Conservation (phyloP, 2,888 invertebrate species). For the Ommatoiulus sabulosus region DNA sequence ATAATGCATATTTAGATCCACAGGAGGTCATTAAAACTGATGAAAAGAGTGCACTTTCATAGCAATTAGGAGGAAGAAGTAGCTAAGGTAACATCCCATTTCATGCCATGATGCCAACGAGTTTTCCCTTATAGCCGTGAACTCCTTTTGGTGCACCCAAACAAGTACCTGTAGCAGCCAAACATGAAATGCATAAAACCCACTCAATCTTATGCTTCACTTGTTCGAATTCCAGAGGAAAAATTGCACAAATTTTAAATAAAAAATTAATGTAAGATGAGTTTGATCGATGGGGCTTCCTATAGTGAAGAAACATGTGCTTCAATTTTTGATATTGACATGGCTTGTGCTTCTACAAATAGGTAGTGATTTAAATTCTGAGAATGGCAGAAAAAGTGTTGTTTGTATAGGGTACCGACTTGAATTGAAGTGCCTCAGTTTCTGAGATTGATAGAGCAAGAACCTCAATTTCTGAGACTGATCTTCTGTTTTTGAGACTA, state of each 20-base stretch:
- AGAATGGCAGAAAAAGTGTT: no score
- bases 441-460: no score
- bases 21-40: background rate
- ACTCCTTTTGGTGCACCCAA: background rate
- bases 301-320: background rate
- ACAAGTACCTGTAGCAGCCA: background rate
- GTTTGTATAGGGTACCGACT: no score
- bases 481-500: no score
- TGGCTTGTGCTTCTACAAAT: no score
- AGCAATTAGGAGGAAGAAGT: background rate
- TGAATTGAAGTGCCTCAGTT: no score
- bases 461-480: no score
- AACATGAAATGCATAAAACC: background rate
- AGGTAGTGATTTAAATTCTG: no score
- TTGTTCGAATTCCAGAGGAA: background rate
- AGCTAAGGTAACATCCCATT: conserved; percentile 2
- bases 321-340: no score
- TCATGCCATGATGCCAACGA: background rate
- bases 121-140: background rate
- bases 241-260: background rate
- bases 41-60: conserved; percentile 34
- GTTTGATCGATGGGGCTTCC: background rate
- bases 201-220: background rate
- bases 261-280: no score
- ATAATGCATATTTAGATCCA: background rate